Evolutionary conservation across 2,113 vertebrate genomes (phyloP), one percentile per base, ranked within the genome.

Genomic region (Cyanistes caeruleus): DNA sequence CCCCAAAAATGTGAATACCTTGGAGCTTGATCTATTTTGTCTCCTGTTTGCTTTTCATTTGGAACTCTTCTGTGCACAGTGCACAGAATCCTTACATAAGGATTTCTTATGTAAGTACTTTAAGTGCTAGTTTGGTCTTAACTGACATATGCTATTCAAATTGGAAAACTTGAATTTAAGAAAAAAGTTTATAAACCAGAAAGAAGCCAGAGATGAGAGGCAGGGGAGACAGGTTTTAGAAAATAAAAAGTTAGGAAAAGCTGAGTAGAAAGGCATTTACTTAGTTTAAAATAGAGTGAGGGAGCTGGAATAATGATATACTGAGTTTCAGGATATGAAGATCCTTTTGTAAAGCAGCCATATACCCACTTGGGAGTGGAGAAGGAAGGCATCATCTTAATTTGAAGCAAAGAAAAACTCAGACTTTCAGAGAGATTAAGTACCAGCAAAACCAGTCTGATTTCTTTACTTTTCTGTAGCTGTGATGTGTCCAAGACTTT

Each of bases 1-100:
- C 46, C 31, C 39, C 13, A 11, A 64, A 95, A 95, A 95, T 67
- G 65, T 63, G 28, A 85, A 82, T 91, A 78, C 88, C 65, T 79
- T 73, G 53, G 64, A 91, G 84, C 84, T 89, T 85, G 37, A 41
- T 76, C 39, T 60, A 4, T 84, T 89, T 43, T 81, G 25, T 68
- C 37, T 41, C 35, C 62, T 2, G 0, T 78, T 89, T 90, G 37
- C 67, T 85, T 20, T 58, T 93, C 59, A 69, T 91, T 93, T 91
- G 49, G 70, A 93, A 49, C 73, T 95, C 41, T 53, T 96, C 90
- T 79, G 62, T 93, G 58, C 78, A n/a, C n/a, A n/a, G n/a, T n/a
- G n/a, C n/a, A 69, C 62, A 58, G 43, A 39, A 39, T 39, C 37
- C 37, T 39, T 39, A 39, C 37, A 87, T 78, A 74, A 63, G 48